Conservation (phyloP, 2,797 vertebrate genomes). For the Gadopsis marmoratus region DNA sequence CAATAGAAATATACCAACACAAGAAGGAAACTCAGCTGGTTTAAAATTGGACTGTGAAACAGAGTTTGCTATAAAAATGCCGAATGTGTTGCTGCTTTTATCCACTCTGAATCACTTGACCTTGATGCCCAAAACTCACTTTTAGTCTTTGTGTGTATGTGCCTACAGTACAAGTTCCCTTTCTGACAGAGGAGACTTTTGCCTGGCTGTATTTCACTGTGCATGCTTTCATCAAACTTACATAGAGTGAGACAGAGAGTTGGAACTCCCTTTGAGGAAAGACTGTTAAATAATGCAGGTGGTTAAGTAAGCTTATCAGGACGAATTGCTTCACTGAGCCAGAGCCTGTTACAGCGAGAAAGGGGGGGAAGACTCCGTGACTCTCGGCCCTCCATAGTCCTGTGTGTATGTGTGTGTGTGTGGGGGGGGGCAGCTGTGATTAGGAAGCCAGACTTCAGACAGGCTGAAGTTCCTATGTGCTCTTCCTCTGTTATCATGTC, state of each 20-base stretch:
- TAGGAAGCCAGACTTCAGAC: conserved; percentile 17
- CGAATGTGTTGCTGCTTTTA: neutral
- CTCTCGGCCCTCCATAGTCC: conserved; percentile 60
- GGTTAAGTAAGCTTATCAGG: conserved; percentile 81
- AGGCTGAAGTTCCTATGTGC: conserved; percentile 6
- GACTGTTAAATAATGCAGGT: conserved; percentile 84
- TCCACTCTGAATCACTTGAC: conserved; percentile 31
- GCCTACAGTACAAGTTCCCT: neutral
- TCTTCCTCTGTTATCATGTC: conserved; percentile 22
- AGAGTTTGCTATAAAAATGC: conserved; percentile 8
- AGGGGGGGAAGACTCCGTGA: conserved; percentile 37
- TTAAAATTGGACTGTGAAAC: neutral
- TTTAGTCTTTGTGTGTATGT: conserved; percentile 20
- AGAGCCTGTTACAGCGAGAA: conserved; percentile 57
- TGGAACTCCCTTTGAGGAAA: conserved; percentile 65
- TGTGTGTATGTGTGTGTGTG: conserved; percentile 35
- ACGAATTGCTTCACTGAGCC: conserved; percentile 71
- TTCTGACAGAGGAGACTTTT: neutral
- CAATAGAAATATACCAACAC: neutral
- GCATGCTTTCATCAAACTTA: conserved; percentile 55
- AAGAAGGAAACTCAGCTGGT: neutral
- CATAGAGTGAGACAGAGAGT: conserved; percentile 40
- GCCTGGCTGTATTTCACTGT: conserved; percentile 25
- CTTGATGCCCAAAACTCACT: conserved; percentile 29
- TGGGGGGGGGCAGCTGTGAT: conserved; percentile 7